These are phyloP conservation scores for Pelmatolapia mariae DNA, from an alignment of 2,113 vertebrate genomes.

Conservation along the genomic window DNA sequence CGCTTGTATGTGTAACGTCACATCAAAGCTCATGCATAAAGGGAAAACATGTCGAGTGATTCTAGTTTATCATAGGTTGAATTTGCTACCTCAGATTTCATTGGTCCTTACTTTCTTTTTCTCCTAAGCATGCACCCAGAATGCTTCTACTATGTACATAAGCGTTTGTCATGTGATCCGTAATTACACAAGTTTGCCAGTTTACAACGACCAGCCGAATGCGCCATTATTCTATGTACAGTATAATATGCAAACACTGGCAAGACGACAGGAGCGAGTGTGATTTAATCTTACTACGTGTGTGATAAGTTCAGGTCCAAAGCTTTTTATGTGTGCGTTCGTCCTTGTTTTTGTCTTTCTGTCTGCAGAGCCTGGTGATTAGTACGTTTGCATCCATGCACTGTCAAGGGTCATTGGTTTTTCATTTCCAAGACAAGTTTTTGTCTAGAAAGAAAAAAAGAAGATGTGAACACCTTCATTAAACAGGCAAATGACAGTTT, in stretches of 20 bases:
- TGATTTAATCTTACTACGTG: constrained; percentile 17
- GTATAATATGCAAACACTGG: constrained; percentile 72
- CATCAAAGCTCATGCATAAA: not conserved
- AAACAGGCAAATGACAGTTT: not conserved
- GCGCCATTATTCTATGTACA: constrained; percentile 50
- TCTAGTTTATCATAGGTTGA: constrained; percentile 28
- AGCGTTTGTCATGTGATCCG: not conserved
- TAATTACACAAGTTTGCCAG: constrained; percentile 50
- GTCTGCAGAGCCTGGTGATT: not conserved
- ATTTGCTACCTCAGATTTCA: constrained; percentile 69
- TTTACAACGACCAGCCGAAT: constrained; percentile 55
- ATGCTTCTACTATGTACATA: constrained; percentile 41
- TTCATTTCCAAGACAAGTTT: not conserved
- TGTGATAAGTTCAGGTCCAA: constrained; percentile 24
- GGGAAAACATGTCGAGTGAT: not conserved
- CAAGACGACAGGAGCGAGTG: constrained; percentile 39
- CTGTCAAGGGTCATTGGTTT: constrained; percentile 1
- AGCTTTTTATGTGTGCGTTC: constrained; percentile 14
- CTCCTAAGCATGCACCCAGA: constrained; percentile 17
- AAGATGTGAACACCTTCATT: not conserved
- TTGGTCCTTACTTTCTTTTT: constrained; percentile 15
- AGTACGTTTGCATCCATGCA: not conserved
- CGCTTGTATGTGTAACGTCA: not conserved
- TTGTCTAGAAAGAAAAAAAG: not conserved
- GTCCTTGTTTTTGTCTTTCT: not conserved